A percentile compares a stretch with the other conserved stretches of the same genome.
phyloP scores from a whole-genome alignment of 2,113 vertebrate genomes.

The Mohoua ochrocephala region DNA sequence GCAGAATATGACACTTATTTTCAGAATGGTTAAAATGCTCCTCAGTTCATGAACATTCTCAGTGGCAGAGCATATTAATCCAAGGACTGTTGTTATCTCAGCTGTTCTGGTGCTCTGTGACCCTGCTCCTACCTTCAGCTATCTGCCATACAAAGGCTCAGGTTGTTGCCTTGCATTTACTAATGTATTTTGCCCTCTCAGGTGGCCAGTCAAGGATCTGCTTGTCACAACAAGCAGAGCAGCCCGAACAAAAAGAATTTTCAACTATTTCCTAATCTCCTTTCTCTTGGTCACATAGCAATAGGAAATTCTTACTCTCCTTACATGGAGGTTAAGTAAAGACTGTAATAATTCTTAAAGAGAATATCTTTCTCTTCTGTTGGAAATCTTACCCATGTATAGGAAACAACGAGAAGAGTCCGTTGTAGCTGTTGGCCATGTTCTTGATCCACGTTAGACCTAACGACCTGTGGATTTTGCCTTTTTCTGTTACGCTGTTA shows the following conservation, averaged over 20 bases:
- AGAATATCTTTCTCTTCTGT: background rate
- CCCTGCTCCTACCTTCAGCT: background rate
- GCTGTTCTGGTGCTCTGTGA: background rate
- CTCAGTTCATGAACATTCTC: background rate
- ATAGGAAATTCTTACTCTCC: background rate
- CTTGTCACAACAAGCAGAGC: background rate
- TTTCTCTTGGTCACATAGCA: background rate
- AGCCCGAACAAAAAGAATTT: background rate
- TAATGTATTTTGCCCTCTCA: background rate
- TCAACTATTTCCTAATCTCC: background rate
- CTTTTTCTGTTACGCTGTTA: background rate
- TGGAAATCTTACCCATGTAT: background rate
- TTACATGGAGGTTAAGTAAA: background rate
- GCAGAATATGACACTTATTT: background rate
- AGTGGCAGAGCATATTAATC: background rate
- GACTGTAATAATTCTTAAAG: background rate
- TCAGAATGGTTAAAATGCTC: background rate
- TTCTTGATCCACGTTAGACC: background rate
- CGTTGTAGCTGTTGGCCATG: background rate
- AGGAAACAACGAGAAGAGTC: background rate
- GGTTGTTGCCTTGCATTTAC: background rate
- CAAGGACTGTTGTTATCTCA: background rate
- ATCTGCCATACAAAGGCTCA: background rate
- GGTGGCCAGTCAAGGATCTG: background rate
- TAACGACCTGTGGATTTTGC: constrained; percentile 1